These are phyloP conservation scores for Gambusia holbrooki DNA, from an alignment of 2,113 vertebrate species.

Conservation along the genomic window DNA sequence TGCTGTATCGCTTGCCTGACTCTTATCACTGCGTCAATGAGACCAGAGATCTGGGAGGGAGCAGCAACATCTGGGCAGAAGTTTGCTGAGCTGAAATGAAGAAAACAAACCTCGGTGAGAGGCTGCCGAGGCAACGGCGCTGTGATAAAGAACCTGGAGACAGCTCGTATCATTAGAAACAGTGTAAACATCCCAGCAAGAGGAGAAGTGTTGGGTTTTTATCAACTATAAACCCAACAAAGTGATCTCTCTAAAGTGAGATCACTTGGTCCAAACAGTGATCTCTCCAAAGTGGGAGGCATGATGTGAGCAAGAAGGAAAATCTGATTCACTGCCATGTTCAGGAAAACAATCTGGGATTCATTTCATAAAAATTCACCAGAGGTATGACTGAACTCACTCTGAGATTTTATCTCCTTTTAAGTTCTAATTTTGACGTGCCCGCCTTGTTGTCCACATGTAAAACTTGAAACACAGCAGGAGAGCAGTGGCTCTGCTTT, in stretches of 20 bases:
- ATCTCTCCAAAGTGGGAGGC: no score
- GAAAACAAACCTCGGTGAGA: no score
- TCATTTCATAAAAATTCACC: not conserved
- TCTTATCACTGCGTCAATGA: slow-evolving; percentile 14
- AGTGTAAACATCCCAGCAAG: not conserved
- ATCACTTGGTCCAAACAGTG: not conserved
- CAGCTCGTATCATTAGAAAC: not conserved
- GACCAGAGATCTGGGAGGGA: not conserved
- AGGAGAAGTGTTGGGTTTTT: not conserved
- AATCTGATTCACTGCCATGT: no score
- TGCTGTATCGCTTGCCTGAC: slow-evolving; percentile 16
- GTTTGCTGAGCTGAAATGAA: slow-evolving; percentile 3
- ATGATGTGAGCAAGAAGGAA: not conserved
- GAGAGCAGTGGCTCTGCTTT: not conserved
- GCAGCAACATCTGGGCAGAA: not conserved
- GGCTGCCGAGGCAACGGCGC: no score
- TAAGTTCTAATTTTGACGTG: not conserved
- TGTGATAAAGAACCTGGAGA: no score
- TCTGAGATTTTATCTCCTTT: not conserved
- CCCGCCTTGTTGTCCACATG: not conserved
- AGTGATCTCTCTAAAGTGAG: no score
- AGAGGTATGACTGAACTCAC: not conserved
- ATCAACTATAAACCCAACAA: not conserved
- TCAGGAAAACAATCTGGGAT: not conserved
- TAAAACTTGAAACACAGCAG: not conserved